A percentile compares a stretch with the other conserved stretches of the same genome.
Evolutionary conservation across 2,113 vertebrate genomes (phyloP).

Genomic region (Syrrhaptes paradoxus): DNA sequence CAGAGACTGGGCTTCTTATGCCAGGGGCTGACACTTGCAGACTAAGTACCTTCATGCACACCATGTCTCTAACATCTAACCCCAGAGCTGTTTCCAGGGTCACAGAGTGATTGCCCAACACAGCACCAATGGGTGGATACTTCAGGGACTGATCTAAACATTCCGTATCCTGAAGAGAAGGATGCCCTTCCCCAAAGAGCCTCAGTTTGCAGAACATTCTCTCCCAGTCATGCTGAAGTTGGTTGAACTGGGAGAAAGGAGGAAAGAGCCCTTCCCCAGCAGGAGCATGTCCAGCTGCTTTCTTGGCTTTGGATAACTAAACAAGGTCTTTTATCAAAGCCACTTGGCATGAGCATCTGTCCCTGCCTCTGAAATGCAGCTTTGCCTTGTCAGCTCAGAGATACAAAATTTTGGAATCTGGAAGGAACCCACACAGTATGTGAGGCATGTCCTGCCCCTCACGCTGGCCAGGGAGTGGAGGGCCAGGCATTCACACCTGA

Average conservation of each 20-base stretch:
- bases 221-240: not conserved
- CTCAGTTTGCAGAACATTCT: not conserved
- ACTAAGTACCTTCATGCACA: not conserved
- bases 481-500: not conserved
- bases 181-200: not conserved
- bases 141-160: not conserved
- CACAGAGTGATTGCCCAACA: not conserved
- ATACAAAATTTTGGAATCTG: not conserved
- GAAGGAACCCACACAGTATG: not conserved
- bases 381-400: not conserved
- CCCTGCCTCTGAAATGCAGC: not conserved
- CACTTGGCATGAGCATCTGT: not conserved
- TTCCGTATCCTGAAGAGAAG: not conserved
- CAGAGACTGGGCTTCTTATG: not conserved
- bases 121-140: not conserved
- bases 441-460: not conserved
- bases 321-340: not conserved
- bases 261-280: not conserved
- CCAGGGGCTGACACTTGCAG: not conserved
- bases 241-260: not conserved
- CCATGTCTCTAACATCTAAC: not conserved
- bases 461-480: fast-evolving
- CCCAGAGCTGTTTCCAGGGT: not conserved
- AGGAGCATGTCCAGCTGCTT: not conserved
- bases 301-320: not conserved